Conservation (phyloP, 2,797 vertebrate genomes). For the Paedocypris micromegethes region DNA sequence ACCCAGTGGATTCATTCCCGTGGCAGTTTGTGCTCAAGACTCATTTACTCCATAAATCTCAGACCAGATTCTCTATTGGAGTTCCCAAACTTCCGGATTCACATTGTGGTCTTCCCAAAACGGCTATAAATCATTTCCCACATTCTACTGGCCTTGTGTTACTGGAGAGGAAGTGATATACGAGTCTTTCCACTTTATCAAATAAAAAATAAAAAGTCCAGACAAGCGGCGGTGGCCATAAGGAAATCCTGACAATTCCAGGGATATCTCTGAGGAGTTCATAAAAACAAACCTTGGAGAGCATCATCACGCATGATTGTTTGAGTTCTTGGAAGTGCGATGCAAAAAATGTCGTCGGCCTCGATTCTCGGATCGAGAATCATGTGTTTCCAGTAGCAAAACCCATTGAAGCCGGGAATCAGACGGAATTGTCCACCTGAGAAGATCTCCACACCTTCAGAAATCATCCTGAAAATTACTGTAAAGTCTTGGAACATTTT, state of each 20-base stretch:
- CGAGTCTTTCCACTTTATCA: slow-evolving; percentile 27
- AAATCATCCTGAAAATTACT: too few relatives aligned
- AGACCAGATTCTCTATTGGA: slow-evolving; percentile 3
- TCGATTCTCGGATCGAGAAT: neutral
- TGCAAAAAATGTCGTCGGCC: neutral
- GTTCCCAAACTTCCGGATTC: neutral
- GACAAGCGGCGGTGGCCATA: slow-evolving; percentile 28
- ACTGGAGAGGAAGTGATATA: slow-evolving; percentile 42
- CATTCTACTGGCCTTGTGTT: slow-evolving; percentile 13
- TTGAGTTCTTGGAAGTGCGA: slow-evolving; percentile 18
- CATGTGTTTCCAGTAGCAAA: too few relatives aligned
- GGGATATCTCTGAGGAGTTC: slow-evolving; percentile 24
- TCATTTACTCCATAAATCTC: slow-evolving; percentile 11
- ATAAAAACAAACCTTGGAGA: neutral
- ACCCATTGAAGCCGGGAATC: too few relatives aligned
- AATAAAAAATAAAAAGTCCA: slow-evolving; percentile 29
- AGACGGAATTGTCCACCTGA: too few relatives aligned
- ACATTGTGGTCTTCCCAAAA: slow-evolving; percentile 37
- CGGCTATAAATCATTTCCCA: slow-evolving; percentile 15
- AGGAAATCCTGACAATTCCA: slow-evolving; percentile 38
- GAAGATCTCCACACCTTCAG: too few relatives aligned
- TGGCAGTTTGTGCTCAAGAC: neutral
- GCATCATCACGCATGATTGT: neutral
- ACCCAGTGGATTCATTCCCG: slow-evolving; percentile 11
- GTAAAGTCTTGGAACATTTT: too few relatives aligned